phyloP scores from a whole-genome alignment of 2,113 vertebrate genomes.

The Hippocampus guttulatus region DNA sequence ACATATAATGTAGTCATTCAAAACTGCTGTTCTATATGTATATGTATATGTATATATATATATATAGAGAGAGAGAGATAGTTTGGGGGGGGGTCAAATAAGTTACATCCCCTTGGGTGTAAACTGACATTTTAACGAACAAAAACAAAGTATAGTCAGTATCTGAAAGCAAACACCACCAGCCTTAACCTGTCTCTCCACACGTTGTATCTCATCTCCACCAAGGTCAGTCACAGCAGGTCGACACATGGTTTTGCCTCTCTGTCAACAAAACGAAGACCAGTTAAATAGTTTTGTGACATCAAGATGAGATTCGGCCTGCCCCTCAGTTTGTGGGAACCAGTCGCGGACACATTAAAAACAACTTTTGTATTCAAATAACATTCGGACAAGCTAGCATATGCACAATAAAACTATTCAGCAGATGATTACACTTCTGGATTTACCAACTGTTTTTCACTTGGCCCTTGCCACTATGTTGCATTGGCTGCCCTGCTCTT shows the following conservation, averaged over 20 bases:
- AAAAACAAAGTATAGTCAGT: not conserved
- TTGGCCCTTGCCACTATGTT: not conserved
- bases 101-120: not conserved
- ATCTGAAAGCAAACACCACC: constrained; percentile 32
- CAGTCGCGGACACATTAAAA: constrained; percentile 3
- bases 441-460: not conserved
- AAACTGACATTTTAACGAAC: constrained; percentile 2
- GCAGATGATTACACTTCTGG: not conserved
- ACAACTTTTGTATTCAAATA: constrained; percentile 9
- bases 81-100: not conserved
- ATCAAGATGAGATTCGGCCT: constrained; percentile 46
- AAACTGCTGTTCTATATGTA: not conserved
- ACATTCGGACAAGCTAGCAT: not conserved
- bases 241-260: constrained; percentile 33
- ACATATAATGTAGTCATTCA: not conserved
- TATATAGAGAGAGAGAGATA: too few species aligned
- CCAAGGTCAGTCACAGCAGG: constrained; percentile 44
- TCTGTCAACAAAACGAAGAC: constrained; percentile 47
- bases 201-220: constrained; percentile 15
- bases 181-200: constrained; percentile 37
- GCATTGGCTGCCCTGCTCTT: not conserved
- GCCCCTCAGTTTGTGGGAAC: constrained; percentile 36
- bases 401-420: not conserved
- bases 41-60: not conserved
- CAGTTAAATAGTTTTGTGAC: constrained; percentile 35